Evolutionary conservation across 2,797 vertebrate genomes (phyloP).

Genomic region (Sylvia borin): DNA sequence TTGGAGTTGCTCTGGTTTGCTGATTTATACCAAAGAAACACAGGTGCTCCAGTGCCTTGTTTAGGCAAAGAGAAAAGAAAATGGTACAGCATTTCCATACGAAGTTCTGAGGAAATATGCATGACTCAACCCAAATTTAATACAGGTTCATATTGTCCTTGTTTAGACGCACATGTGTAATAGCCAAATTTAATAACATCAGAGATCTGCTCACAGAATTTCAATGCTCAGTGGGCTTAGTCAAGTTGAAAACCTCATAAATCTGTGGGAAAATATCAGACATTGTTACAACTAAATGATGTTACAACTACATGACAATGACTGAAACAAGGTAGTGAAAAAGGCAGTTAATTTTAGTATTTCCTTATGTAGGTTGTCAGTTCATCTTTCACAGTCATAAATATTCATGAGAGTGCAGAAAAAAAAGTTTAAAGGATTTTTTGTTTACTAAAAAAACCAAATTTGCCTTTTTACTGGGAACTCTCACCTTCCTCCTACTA

Average conservation of each 20-base stretch:
- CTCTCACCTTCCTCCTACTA: background rate
- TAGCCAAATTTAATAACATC: background rate
- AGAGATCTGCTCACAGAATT: constrained; percentile 4
- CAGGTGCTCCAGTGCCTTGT: background rate
- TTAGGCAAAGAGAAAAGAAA: background rate
- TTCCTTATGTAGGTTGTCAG: background rate
- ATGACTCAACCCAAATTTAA: background rate
- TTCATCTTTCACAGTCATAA: background rate
- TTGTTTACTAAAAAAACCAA: background rate
- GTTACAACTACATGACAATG: background rate
- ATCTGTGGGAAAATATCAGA: background rate
- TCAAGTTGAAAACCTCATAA: background rate
- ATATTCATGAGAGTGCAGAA: background rate
- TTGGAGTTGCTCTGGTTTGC: background rate
- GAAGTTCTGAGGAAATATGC: background rate
- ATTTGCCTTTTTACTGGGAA: background rate
- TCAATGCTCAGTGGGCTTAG: background rate
- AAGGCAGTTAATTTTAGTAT: constrained; percentile 25
- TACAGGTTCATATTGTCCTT: constrained; percentile 6
- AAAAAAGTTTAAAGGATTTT: background rate
- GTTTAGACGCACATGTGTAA: constrained; percentile 39
- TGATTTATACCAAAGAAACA: background rate
- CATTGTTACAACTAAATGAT: background rate
- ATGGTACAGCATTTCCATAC: background rate
- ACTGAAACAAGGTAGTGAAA: constrained; percentile 6